Conservation (phyloP, 2,888 invertebrate genomes). For the Lingula anatina region DNA sequence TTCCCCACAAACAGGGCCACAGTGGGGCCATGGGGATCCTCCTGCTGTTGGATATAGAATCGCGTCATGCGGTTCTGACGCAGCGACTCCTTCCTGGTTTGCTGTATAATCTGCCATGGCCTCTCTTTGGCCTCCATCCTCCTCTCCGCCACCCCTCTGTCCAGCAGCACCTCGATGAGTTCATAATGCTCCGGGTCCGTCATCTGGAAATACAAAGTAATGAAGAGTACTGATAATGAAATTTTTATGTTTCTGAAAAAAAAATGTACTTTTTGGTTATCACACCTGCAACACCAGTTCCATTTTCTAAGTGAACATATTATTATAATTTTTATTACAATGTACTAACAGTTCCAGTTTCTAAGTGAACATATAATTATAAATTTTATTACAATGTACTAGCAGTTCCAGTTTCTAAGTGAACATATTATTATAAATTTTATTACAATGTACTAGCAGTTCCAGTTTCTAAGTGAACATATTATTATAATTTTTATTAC, state of each 20-base stretch:
- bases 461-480: no score
- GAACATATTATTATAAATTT: no score
- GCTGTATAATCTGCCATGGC: slow-evolving; percentile 49
- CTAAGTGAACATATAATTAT: no score
- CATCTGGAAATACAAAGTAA: slow-evolving; percentile 23
- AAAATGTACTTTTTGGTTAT: no score
- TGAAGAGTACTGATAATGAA: not conserved
- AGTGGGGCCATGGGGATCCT: slow-evolving; percentile 97
- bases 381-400: no score
- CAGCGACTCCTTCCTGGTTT: slow-evolving; percentile 71
- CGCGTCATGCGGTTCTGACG: slow-evolving; percentile 97
- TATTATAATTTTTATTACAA: no score
- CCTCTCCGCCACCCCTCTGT: slow-evolving; percentile 49
- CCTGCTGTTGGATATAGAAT: slow-evolving; percentile 95
- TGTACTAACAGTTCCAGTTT: no score
- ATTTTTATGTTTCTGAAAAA: not conserved
- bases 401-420: no score
- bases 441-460: no score
- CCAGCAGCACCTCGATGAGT: slow-evolving; percentile 89
- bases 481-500: no score
- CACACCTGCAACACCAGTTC: no score
- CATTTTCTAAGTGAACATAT: no score
- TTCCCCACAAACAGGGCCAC: slow-evolving; percentile 97
- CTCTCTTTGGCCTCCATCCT: slow-evolving; percentile 41
- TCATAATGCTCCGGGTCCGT: slow-evolving; percentile 65